Conservation (phyloP, 2,113 vertebrate species). For the Tyrannus savana region DNA sequence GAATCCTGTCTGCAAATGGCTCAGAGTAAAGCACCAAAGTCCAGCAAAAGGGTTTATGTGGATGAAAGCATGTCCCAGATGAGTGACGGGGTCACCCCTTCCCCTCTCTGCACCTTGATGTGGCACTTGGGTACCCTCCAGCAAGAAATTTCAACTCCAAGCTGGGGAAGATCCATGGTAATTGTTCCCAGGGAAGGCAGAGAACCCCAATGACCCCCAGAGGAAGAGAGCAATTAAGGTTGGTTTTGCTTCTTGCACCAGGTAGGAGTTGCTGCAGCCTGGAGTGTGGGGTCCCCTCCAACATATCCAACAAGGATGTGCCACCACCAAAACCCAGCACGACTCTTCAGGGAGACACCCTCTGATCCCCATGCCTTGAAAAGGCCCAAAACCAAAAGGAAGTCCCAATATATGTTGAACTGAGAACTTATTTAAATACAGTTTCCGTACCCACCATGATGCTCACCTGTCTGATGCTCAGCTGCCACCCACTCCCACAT, state of each 20-base stretch:
- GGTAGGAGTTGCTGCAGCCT: neutral
- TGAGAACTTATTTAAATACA: neutral
- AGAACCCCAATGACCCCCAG: neutral
- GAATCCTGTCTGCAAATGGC: neutral
- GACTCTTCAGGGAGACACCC: accelerated
- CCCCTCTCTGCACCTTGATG: accelerated
- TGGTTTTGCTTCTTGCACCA: neutral
- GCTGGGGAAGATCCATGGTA: neutral
- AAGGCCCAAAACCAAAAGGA: neutral
- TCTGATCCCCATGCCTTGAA: neutral
- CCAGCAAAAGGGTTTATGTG: neutral
- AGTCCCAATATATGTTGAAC: neutral
- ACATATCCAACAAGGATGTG: accelerated
- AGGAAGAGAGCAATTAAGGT: neutral
- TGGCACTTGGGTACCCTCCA: neutral
- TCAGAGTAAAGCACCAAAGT: neutral
- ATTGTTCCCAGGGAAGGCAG: neutral
- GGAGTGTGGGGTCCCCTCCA: neutral
- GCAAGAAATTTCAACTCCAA: neutral
- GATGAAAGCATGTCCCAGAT: neutral
- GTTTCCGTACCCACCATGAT: neutral
- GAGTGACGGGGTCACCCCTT: neutral
- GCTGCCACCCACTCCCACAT: neutral
- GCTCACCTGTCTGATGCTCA: neutral
- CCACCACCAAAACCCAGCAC: neutral